A percentile compares a stretch with the other conserved stretches of the same genome.
These are phyloP conservation scores for Gonioctena quinquepunctata DNA, from an alignment of 1,140 invertebrate genomes.

Conservation along the genomic window DNA sequence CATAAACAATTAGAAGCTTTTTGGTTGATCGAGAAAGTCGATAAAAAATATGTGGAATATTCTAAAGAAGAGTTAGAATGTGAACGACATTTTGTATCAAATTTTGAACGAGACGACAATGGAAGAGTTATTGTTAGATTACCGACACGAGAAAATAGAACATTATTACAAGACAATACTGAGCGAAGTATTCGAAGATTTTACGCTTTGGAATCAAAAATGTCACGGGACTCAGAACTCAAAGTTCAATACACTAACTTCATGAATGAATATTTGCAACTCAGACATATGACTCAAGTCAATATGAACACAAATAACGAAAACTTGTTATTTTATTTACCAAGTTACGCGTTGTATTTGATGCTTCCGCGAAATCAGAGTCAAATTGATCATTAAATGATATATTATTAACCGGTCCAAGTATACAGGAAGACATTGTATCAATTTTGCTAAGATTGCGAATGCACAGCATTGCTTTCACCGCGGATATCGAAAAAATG, in stretches of 20 bases:
- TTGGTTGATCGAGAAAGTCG: background rate
- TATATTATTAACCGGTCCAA: background rate
- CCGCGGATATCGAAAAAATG: conserved; percentile 54
- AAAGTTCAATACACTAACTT: conserved; percentile 36
- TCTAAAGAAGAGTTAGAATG: background rate
- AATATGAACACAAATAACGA: background rate
- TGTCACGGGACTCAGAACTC: background rate
- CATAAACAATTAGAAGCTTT: conserved; percentile 3
- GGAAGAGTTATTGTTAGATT: conserved; percentile 18
- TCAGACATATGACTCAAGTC: conserved; percentile 45
- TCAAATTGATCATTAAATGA: background rate
- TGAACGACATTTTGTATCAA: background rate
- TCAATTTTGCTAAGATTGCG: conserved; percentile 41
- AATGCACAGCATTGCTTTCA: conserved; percentile 41
- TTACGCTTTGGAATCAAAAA: conserved; percentile 14
- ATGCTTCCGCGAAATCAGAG: background rate
- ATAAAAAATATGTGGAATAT: background rate
- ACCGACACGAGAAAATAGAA: background rate
- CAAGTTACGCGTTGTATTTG: conserved; percentile 1
- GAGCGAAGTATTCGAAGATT: conserved; percentile 16
- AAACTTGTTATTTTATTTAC: background rate
- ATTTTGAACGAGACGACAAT: background rate
- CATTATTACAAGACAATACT: background rate
- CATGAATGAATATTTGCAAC: conserved; percentile 44
- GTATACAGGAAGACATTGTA: background rate